Evolutionary conservation across 2,797 vertebrate species (phyloP).

Genomic region (Simalia tracyae): DNA sequence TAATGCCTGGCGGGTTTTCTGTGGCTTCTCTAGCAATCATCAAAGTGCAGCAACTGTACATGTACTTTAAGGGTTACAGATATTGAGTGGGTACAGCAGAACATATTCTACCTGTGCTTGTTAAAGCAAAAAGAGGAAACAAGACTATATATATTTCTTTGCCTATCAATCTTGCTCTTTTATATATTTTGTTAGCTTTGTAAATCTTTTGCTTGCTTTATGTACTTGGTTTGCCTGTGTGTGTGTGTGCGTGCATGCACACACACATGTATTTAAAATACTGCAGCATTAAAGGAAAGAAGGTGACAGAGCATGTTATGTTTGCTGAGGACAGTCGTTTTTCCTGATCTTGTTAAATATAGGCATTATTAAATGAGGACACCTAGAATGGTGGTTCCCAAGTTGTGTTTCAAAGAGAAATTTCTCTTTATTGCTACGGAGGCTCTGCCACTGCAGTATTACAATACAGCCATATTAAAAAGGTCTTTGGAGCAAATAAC

Average conservation of each 20-base stretch:
- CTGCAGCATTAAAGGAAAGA: conserved; percentile 32
- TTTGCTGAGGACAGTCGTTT: conserved; percentile 52
- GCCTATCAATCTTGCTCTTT: conserved; percentile 30
- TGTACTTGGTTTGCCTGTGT: conserved; percentile 48
- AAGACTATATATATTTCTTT: background rate
- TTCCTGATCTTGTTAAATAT: conserved; percentile 55
- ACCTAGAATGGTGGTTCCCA: conserved; percentile 58
- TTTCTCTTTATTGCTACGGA: conserved; percentile 60
- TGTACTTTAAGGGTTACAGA: conserved; percentile 5
- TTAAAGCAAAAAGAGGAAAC: background rate
- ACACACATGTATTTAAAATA: conserved; percentile 20
- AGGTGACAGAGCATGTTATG: conserved; percentile 40
- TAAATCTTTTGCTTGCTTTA: conserved; percentile 44
- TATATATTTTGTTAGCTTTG: conserved; percentile 26
- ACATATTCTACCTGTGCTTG: background rate
- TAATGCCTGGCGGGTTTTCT: conserved; percentile 10
- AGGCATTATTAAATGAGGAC: conserved; percentile 58
- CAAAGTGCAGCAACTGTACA: conserved; percentile 29
- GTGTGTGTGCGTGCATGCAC: conserved; percentile 48
- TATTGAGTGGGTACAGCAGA: background rate
- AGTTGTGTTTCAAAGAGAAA: conserved; percentile 67
- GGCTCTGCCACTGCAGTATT: conserved; percentile 74
- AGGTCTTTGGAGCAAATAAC: conserved; percentile 73
- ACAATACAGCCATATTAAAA: conserved; percentile 80
- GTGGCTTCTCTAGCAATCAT: conserved; percentile 19